Conservation (phyloP, 2,797 vertebrate species). For the Poecilia gillii region DNA sequence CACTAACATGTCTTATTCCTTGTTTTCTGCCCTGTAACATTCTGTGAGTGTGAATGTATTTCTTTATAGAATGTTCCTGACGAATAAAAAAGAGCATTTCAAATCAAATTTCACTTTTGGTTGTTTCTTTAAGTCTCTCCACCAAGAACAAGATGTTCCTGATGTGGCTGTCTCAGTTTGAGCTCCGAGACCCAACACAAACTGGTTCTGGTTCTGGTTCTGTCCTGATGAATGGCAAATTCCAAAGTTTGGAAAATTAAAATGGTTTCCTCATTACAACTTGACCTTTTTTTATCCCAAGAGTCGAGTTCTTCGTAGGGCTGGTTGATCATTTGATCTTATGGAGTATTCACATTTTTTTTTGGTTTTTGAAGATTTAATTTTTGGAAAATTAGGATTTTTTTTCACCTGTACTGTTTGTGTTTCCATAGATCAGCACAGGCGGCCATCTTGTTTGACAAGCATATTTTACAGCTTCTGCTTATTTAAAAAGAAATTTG, state of each 20-base stretch:
- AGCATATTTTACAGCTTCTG: not conserved
- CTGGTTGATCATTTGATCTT: no score
- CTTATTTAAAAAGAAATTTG: no score
- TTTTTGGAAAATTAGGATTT: not conserved
- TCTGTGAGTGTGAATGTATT: conserved; percentile 81
- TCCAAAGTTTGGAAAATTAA: not conserved
- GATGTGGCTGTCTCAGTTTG: conserved; percentile 74
- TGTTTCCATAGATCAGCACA: not conserved
- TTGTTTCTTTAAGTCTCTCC: conserved; percentile 67
- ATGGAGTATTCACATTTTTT: no score
- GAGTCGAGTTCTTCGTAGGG: not conserved
- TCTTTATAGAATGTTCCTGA: conserved; percentile 83
- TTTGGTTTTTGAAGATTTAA: not conserved
- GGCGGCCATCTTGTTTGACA: not conserved
- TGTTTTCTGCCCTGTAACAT: conserved; percentile 74
- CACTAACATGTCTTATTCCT: conserved; percentile 67
- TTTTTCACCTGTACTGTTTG: not conserved
- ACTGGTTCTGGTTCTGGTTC: not conserved
- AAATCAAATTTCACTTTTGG: conserved; percentile 69
- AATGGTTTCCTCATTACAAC: no score
- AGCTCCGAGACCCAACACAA: not conserved
- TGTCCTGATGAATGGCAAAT: not conserved
- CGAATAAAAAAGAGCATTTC: conserved; percentile 76
- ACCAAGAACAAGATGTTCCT: conserved; percentile 78
- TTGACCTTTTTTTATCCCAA: not conserved